Evolutionary conservation across 2,797 vertebrate species (phyloP).

Genomic region (Oreortyx pictus): DNA sequence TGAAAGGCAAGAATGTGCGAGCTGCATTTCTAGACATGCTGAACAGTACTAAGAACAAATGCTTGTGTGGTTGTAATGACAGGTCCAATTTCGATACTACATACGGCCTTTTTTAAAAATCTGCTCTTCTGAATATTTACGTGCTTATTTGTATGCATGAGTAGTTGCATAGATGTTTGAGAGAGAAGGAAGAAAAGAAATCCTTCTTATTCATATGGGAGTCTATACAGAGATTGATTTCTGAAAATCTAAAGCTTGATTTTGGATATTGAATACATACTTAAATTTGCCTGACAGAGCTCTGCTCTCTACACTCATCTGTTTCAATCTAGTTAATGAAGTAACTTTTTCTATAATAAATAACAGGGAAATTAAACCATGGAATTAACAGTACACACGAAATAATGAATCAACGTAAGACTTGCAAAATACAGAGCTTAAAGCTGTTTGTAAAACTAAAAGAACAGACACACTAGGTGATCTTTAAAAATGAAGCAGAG

Average conservation of each 20-base stretch:
- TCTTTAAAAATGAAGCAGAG: background rate
- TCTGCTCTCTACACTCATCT: conserved; percentile 15
- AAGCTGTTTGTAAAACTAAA: background rate
- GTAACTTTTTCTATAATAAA: conserved; percentile 31
- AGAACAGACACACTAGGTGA: background rate
- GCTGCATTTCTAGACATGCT: background rate
- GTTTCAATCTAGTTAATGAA: conserved; percentile 48
- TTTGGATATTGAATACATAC: conserved; percentile 2
- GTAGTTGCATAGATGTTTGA: background rate
- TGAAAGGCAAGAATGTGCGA: background rate
- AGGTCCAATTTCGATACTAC: background rate
- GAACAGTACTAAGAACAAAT: background rate
- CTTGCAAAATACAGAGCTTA: background rate
- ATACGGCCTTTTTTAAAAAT: background rate
- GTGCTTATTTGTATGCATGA: background rate
- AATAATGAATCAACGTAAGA: conserved; percentile 27
- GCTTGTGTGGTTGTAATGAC: background rate
- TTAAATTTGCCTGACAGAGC: background rate
- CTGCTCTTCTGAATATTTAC: background rate
- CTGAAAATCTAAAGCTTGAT: conserved; percentile 1
- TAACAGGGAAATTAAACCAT: conserved; percentile 27
- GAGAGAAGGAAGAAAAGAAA: background rate
- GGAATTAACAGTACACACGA: conserved; percentile 11
- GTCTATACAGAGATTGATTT: conserved; percentile 19
- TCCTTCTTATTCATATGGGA: background rate